phyloP scores from a whole-genome alignment of 2,888 invertebrate genomes.

The Portevinia maculata region DNA sequence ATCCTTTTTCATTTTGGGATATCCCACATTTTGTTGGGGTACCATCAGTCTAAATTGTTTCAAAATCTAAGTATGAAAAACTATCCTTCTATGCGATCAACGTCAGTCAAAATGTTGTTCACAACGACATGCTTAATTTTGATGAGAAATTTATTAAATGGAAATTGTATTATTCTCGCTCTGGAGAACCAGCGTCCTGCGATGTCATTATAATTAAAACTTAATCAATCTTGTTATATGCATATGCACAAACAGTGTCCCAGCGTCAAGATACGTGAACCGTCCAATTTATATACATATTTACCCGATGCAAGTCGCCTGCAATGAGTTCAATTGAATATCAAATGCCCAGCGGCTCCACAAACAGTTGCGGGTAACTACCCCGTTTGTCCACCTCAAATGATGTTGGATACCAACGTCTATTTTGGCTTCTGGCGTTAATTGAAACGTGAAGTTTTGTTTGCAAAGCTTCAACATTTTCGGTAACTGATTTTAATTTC shows the following conservation, averaged over 20 bases:
- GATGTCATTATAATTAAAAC: conserved; percentile 38
- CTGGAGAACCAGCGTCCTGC: not conserved
- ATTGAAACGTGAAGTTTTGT: conserved; percentile 65
- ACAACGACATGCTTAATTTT: not conserved
- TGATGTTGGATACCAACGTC: conserved; percentile 4
- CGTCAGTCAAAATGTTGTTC: not conserved
- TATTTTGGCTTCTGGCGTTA: conserved; percentile 29
- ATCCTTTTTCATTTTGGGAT: no score
- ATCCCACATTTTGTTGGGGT: no score
- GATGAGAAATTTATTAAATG: conserved; percentile 46
- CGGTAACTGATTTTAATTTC: conserved; percentile 39
- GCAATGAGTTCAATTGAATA: conserved; percentile 32
- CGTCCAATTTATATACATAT: not conserved
- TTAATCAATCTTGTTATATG: conserved; percentile 21
- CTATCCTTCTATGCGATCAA: not conserved
- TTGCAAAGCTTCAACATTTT: conserved; percentile 18
- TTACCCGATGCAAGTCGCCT: conserved; percentile 11
- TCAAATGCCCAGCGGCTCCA: conserved; percentile 11
- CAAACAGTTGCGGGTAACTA: no score
- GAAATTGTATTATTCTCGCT: conserved; percentile 18
- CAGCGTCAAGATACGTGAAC: not conserved
- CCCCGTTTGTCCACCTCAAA: conserved; percentile 8
- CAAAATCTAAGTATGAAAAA: no score
- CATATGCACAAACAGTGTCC: not conserved
- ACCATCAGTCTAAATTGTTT: no score